Percentiles rank a stretch among this genome's conserved stretches.
Evolutionary conservation across 2,113 vertebrate species (phyloP).

Genomic region (Menura novaehollandiae): DNA sequence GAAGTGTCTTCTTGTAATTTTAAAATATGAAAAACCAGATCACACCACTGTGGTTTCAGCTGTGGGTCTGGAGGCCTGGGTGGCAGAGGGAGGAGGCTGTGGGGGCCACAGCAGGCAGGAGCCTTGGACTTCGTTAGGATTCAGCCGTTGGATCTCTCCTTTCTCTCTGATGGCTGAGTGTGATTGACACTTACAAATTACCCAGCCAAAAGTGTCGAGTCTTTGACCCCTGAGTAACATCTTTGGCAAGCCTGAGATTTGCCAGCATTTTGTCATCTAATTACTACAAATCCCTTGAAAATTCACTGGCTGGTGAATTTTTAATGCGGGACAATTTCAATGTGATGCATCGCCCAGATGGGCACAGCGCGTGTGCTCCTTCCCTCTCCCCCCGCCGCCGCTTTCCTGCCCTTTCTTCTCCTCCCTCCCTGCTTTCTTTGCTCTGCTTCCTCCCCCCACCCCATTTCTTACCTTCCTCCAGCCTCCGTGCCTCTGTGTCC

Average conservation of each 20-base stretch:
- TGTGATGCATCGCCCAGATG: constrained; percentile 75
- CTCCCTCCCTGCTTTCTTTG: not conserved
- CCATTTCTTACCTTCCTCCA: not conserved
- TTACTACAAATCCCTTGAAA: constrained; percentile 99
- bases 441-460: not conserved
- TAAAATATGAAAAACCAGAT: accelerated
- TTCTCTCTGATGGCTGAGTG: constrained; percentile 83
- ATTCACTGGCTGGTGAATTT: constrained; percentile 96
- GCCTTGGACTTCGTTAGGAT: constrained; percentile 69
- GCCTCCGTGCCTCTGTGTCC: accelerated
- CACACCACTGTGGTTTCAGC: not conserved
- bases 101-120: not conserved
- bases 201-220: constrained; percentile 94
- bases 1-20: not conserved
- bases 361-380: not conserved
- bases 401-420: not conserved
- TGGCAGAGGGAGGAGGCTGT: not conserved
- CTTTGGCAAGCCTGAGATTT: constrained; percentile 89
- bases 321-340: constrained; percentile 87
- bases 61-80: not conserved
- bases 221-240: constrained; percentile 97
- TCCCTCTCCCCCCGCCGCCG: not conserved
- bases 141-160: constrained; percentile 60
- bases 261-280: constrained; percentile 99
- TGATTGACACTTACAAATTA: constrained; percentile 99